A percentile compares a stretch with the other conserved stretches of the same genome.
Evolutionary conservation across 2,888 invertebrate genomes (phyloP).

Genomic region (Eumerus sabulonum): DNA sequence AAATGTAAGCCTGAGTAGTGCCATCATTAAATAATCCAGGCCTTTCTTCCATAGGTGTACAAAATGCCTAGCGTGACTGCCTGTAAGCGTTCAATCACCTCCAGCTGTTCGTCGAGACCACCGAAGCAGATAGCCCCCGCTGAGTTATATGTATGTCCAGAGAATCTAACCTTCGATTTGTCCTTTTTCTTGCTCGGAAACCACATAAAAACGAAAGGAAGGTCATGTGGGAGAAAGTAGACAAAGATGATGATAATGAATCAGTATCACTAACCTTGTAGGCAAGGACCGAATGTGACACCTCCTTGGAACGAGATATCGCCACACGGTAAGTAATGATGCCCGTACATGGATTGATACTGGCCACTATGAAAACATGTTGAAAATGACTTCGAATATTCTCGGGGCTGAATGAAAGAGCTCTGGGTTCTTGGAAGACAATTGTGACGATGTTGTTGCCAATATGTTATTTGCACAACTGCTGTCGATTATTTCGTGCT

Average conservation of each 20-base stretch:
- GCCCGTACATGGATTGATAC: slow-evolving; percentile 93
- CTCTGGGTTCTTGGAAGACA: slow-evolving; percentile 96
- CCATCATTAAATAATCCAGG: no score
- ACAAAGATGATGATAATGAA: not conserved
- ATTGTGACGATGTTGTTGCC: slow-evolving; percentile 99
- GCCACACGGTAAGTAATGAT: slow-evolving; percentile 92
- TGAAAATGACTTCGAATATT: slow-evolving; percentile 98
- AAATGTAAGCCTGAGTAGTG: no score
- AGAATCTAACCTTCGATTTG: slow-evolving; percentile 85
- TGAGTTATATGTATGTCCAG: slow-evolving; percentile 86
- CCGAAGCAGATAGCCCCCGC: slow-evolving; percentile 87
- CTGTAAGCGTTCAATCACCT: slow-evolving; percentile 89
- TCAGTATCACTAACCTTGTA: slow-evolving; percentile 80
- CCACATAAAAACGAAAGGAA: slow-evolving; percentile 80
- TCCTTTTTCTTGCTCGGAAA: slow-evolving; percentile 89
- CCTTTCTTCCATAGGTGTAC: no score
- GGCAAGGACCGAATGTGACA: slow-evolving; percentile 97
- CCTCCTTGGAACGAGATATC: slow-evolving; percentile 92
- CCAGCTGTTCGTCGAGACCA: slow-evolving; percentile 85
- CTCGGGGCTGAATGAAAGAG: slow-evolving; percentile 94
- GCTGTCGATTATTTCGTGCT: slow-evolving; percentile 97
- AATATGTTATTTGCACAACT: slow-evolving; percentile 96
- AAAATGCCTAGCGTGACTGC: slow-evolving; percentile 82
- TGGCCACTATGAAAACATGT: slow-evolving; percentile 96
- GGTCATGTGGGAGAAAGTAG: no score